Conservation (phyloP, 1,140 invertebrate genomes). For the Homarus americanus region DNA sequence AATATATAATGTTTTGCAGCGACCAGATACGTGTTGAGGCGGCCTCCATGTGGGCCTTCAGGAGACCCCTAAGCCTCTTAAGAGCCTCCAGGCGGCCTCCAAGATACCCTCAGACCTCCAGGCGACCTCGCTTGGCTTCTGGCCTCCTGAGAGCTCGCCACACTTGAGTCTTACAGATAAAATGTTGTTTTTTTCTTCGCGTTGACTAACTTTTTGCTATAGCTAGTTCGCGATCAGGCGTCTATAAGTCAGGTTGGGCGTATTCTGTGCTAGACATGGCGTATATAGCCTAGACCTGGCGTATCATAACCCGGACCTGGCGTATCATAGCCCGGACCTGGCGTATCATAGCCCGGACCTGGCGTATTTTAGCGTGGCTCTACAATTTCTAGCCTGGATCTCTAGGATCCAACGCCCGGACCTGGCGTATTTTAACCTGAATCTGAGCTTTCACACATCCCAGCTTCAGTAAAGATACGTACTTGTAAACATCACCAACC, state of each 20-base stretch:
- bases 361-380: slow-evolving; percentile 3
- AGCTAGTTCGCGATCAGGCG: slow-evolving; percentile 40
- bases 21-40: slow-evolving; percentile 36
- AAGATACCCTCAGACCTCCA: neutral
- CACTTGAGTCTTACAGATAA: slow-evolving; percentile 35
- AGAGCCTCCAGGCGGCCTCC: neutral
- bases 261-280: too few species aligned
- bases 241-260: slow-evolving; percentile 25
- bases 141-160: neutral
- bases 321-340: too few species aligned
- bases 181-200: slow-evolving; percentile 36
- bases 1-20: slow-evolving; percentile 56
- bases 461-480: slow-evolving; percentile 6
- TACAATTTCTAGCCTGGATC: slow-evolving; percentile 10
- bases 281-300: too few species aligned
- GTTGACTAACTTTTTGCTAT: slow-evolving; percentile 28
- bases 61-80: neutral
- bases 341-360: neutral
- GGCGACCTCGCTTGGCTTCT: neutral
- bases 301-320: neutral
- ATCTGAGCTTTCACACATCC: neutral
- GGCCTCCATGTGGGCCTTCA: slow-evolving; percentile 6
- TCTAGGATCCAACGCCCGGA: neutral
- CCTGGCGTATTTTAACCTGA: neutral
- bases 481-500: slow-evolving; percentile 39